phyloP scores from a whole-genome alignment of 2,113 vertebrate genomes.

The Catharus bicknelli region DNA sequence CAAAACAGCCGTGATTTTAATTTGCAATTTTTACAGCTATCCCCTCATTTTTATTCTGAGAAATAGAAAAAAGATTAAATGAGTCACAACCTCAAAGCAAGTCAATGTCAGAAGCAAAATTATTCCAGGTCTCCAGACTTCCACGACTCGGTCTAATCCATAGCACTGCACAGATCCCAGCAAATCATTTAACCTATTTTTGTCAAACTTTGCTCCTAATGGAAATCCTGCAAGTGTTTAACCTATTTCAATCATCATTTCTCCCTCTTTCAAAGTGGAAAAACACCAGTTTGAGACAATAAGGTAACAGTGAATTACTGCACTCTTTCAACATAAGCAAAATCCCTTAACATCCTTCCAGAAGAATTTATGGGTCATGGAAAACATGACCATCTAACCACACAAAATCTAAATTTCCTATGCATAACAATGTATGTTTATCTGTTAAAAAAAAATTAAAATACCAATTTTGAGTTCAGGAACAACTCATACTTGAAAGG shows the following conservation, averaged over 20 bases:
- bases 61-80: constrained; percentile 36
- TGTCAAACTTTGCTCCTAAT: constrained; percentile 41
- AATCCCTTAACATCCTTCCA: background rate
- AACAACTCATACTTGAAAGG: background rate
- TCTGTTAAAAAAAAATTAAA: accelerated
- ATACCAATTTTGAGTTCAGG: background rate
- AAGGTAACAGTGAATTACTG: background rate
- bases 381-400: background rate
- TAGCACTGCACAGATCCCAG: constrained; percentile 22
- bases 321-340: background rate
- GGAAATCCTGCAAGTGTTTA: constrained; percentile 55
- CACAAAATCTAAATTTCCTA: background rate
- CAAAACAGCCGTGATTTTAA: constrained; percentile 7
- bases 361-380: background rate
- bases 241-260: constrained; percentile 51
- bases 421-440: background rate
- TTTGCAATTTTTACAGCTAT: constrained; percentile 8
- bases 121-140: constrained; percentile 24
- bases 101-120: constrained; percentile 38
- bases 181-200: constrained; percentile 58
- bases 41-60: background rate
- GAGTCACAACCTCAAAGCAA: constrained; percentile 53
- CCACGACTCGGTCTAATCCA: constrained; percentile 43
- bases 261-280: background rate
- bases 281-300: background rate